Base-by-base conservation (phyloP, 2,797 vertebrate genomes). In the Xiphorhynchus erythropygius region DNA sequence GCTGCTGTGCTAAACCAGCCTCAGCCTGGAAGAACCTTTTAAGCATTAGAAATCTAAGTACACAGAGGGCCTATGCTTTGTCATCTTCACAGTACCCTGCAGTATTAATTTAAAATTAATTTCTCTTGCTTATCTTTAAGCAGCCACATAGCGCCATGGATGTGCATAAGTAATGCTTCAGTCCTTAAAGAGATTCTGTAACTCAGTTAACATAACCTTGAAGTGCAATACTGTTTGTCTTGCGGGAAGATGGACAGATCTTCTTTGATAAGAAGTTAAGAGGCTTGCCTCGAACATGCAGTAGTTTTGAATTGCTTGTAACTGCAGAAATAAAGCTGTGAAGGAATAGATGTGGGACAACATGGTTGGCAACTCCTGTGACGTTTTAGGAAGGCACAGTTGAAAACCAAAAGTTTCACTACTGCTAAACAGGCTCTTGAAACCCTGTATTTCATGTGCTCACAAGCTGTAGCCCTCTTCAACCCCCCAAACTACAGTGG, bases 191-290 rank as follows among this genome's bases (percentile, higher is more conserved):
- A 93, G 83, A 96, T 84, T 92, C 93, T 96, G 91, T 97, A 95
- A 96, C 94, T 97, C 95, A 97, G 89, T 97, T 97, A 95, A 96
- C 91, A 91, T 84, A 92, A 95, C 87, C 95, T 97, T 97, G 92
- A 97, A 98, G 97, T 98, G 97, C 98, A 98, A 97, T 98, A 98
- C 87, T 97, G 96, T 97, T 97, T 97, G 96, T 96, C 97, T 94
- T 76, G 94, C 42, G 90, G 94, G 86, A 93, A 94, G 96, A 95
- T 93, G 95, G 96, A 96, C 97, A 97, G 94, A 94, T 97, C 93
- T 97, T 88, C 93, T 94, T 87, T 90, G 80, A 81, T 42, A 94
- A 94, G 91, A 95, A 89, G 92, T 81, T 70, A 74, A 94, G 96
- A 97, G 97, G 96, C 93, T 94, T 21, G 81, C 92, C 95, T 95